Evolutionary conservation across 1,140 invertebrate genomes (phyloP).

Genomic region (Ptiloglossa arizonensis): DNA sequence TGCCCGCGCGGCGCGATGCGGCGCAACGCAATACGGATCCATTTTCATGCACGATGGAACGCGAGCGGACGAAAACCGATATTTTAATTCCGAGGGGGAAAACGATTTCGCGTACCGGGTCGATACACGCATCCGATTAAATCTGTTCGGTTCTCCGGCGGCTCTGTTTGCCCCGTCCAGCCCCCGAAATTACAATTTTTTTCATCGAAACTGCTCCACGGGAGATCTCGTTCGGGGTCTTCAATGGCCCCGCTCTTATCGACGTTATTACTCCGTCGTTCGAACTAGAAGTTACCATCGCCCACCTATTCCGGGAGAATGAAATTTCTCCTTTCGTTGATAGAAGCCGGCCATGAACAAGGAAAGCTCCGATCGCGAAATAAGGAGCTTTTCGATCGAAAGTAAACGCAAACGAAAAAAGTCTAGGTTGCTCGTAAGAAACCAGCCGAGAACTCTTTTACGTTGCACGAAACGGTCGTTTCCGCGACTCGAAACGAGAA

Average conservation of each 20-base stretch:
- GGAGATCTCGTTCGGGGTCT: slow-evolving; percentile 51
- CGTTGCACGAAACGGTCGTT: no score
- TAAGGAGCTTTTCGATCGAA: background rate
- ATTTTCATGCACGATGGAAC: background rate
- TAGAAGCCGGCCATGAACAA: background rate
- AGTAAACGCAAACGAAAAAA: background rate
- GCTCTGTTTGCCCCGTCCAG: background rate
- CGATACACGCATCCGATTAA: slow-evolving; percentile 43
- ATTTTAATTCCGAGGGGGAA: slow-evolving; percentile 31
- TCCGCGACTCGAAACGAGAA: no score
- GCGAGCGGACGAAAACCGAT: slow-evolving; percentile 7
- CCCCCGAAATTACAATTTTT: slow-evolving; percentile 50
- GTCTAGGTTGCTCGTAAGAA: background rate
- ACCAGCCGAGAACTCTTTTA: background rate
- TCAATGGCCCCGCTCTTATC: slow-evolving; percentile 60
- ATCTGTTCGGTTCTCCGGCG: background rate
- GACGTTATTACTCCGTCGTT: slow-evolving; percentile 58
- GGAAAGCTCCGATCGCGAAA: background rate
- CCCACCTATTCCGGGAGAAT: background rate
- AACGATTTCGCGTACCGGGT: background rate
- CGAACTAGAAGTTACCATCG: slow-evolving; percentile 27
- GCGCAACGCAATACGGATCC: background rate
- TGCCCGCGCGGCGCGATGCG: no score
- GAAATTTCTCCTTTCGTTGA: background rate
- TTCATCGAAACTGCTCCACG: slow-evolving; percentile 25